Percentiles rank a stretch among this genome's conserved stretches.
Evolutionary conservation across 2,113 vertebrate genomes (phyloP).

Genomic region (Nothobranchius furzeri): DNA sequence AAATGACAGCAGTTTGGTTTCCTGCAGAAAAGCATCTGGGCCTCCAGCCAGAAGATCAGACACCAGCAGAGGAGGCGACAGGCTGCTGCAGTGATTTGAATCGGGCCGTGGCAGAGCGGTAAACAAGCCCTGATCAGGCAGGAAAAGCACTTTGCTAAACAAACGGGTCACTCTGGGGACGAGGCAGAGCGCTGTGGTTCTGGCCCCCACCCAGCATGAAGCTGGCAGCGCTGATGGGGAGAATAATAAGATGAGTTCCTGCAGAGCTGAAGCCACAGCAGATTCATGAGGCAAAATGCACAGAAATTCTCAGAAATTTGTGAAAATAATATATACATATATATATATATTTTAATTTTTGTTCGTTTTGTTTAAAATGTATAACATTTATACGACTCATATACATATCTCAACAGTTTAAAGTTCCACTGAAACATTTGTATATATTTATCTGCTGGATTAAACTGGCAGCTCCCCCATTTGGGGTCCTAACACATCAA

Average conservation of each 20-base stretch:
- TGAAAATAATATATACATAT: too few species aligned
- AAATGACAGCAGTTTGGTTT: background rate
- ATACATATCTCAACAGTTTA: too few species aligned
- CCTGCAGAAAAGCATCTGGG: constrained; percentile 16
- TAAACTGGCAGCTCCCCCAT: too few species aligned
- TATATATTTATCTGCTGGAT: too few species aligned
- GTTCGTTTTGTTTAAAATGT: too few species aligned
- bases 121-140: constrained; percentile 53
- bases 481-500: too few species aligned
- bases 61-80: constrained; percentile 18
- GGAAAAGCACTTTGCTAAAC: constrained; percentile 62
- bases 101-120: constrained; percentile 7
- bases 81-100: background rate
- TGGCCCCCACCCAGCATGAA: constrained; percentile 33
- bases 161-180: constrained; percentile 48
- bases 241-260: too few species aligned
- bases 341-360: too few species aligned
- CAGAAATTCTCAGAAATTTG: too few species aligned
- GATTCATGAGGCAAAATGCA: background rate
- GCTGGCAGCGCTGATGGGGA: constrained; percentile 24
- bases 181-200: constrained; percentile 7
- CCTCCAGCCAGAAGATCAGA: background rate
- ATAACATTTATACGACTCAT: too few species aligned
- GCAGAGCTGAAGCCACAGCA: background rate
- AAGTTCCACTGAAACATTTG: too few species aligned